A percentile compares a stretch with the other conserved stretches of the same genome.
phyloP scores from a whole-genome alignment of 2,113 vertebrate genomes.

The Chitala chitala region DNA sequence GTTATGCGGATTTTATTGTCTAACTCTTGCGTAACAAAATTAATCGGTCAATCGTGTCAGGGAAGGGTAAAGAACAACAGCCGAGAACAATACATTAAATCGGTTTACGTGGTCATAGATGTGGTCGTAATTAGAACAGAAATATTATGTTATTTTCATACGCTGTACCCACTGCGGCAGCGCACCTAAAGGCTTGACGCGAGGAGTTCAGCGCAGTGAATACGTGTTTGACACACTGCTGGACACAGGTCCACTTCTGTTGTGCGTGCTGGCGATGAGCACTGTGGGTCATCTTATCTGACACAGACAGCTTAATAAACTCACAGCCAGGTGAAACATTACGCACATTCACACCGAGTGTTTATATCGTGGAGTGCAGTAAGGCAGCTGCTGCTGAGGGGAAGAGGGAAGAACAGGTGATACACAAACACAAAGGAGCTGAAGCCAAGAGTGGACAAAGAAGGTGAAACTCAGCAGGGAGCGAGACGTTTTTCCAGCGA shows the following conservation, averaged over 20 bases:
- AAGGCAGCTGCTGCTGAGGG: neutral
- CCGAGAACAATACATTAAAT: too few species aligned
- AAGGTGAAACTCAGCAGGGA: neutral
- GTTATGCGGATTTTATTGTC: too few species aligned
- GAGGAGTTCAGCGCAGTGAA: neutral
- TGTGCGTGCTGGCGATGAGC: too few species aligned
- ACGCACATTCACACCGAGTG: constrained; percentile 7
- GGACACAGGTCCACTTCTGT: neutral
- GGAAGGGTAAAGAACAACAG: too few species aligned
- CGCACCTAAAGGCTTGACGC: too few species aligned
- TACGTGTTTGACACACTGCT: neutral
- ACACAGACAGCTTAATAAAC: constrained; percentile 15
- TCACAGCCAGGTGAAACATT: constrained; percentile 15
- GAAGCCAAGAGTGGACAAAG: neutral
- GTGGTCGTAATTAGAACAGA: too few species aligned
- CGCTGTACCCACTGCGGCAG: too few species aligned
- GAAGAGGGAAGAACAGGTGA: neutral
- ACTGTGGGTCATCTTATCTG: constrained; percentile 1
- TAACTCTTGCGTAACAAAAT: too few species aligned
- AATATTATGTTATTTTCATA: too few species aligned
- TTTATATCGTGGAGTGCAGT: constrained; percentile 5
- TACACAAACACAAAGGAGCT: neutral
- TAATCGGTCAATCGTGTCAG: too few species aligned
- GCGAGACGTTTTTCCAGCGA: neutral
- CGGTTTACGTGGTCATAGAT: too few species aligned